Evolutionary conservation across 2,888 invertebrate species (phyloP).

Genomic region (Blastobasis adustella): DNA sequence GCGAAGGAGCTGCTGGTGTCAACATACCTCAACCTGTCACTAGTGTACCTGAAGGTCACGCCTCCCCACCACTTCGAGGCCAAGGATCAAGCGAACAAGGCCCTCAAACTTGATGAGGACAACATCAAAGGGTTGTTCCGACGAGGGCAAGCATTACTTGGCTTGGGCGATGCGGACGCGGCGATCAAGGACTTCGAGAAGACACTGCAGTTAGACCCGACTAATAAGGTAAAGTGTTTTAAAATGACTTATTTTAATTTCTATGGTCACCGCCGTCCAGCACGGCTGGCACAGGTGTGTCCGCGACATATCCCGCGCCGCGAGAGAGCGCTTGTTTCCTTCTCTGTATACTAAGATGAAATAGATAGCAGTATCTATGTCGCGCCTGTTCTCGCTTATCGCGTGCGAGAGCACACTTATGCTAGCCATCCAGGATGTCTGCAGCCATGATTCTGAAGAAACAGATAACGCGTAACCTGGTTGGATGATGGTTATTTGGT

Average conservation of each 20-base stretch:
- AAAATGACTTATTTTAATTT: neutral
- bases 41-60: slow-evolving; percentile 86
- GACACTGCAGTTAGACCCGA: slow-evolving; percentile 85
- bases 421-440: too few relatives aligned
- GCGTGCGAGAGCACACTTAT: too few relatives aligned
- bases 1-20: slow-evolving; percentile 76
- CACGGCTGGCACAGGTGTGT: too few relatives aligned
- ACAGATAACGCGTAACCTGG: neutral
- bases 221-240: slow-evolving; percentile 76
- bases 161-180: slow-evolving; percentile 82
- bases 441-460: too few relatives aligned
- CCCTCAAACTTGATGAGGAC: slow-evolving; percentile 80
- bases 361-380: too few relatives aligned
- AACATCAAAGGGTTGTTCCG: slow-evolving; percentile 95
- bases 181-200: slow-evolving; percentile 86
- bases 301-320: too few relatives aligned
- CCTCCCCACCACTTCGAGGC: slow-evolving; percentile 80
- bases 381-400: too few relatives aligned
- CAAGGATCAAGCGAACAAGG: slow-evolving; percentile 83
- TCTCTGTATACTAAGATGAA: too few relatives aligned
- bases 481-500: too few relatives aligned
- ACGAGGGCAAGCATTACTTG: slow-evolving; percentile 86
- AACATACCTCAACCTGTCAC: slow-evolving; percentile 85
- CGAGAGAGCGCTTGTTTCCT: too few relatives aligned
- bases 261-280: neutral